Conservation (phyloP, 2,797 vertebrate species). For the Lacerta bilineata region DNA sequence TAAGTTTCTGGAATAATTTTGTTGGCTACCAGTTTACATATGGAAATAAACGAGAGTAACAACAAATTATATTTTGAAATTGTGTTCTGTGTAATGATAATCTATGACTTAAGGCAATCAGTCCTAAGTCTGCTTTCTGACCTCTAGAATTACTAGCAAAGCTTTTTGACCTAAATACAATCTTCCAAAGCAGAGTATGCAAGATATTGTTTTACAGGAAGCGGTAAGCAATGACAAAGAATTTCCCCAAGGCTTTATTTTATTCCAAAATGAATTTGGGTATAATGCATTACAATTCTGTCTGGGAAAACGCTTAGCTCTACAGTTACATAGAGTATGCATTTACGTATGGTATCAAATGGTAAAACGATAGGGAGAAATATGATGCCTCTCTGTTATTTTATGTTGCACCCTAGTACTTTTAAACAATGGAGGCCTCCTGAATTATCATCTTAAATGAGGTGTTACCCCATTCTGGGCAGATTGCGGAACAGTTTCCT, state of each 20-base stretch:
- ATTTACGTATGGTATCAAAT: slow-evolving; percentile 12
- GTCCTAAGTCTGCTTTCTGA: slow-evolving; percentile 11
- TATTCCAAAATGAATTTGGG: slow-evolving; percentile 18
- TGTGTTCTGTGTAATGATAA: neutral
- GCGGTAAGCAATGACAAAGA: slow-evolving; percentile 14
- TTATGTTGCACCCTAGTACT: neutral
- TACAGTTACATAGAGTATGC: neutral
- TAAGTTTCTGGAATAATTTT: neutral
- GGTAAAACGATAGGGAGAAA: neutral
- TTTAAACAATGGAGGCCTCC: neutral
- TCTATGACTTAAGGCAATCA: slow-evolving; percentile 3
- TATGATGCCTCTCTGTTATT: neutral
- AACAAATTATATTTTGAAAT: slow-evolving; percentile 5
- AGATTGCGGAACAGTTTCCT: neutral
- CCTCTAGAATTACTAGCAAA: slow-evolving; percentile 31
- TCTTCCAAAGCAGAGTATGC: slow-evolving; percentile 16
- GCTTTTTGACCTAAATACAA: neutral
- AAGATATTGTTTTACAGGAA: slow-evolving; percentile 35
- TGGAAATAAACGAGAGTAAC: neutral
- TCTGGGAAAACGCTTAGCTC: neutral
- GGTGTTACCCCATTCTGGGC: neutral
- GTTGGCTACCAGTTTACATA: neutral
- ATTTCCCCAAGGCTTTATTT: neutral
- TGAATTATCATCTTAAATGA: neutral
- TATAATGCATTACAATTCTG: slow-evolving; percentile 29